Evolutionary conservation across 2,113 vertebrate genomes (phyloP).

Genomic region (Ictalurus furcatus): DNA sequence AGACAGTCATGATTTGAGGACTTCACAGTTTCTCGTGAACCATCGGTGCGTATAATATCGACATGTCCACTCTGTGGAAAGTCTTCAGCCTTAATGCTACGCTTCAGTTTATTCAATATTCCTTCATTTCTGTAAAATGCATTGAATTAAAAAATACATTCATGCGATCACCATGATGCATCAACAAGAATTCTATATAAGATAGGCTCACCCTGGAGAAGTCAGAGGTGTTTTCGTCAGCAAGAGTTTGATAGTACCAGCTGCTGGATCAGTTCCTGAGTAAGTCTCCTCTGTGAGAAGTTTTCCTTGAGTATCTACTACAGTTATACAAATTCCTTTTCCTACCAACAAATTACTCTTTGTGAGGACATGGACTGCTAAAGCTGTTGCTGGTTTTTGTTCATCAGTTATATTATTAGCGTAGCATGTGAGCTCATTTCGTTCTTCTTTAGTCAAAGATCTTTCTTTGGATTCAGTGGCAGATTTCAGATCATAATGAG

Average conservation of each 20-base stretch:
- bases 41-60: conserved; percentile 30
- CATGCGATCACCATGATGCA: not conserved
- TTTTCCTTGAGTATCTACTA: conserved; percentile 23
- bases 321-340: conserved; percentile 37
- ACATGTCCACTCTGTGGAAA: not conserved
- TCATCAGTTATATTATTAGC: not conserved
- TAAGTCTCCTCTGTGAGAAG: conserved; percentile 24
- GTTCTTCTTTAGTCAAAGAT: not conserved
- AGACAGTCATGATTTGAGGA: conserved; percentile 33
- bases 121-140: conserved; percentile 17
- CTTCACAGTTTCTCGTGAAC: not conserved
- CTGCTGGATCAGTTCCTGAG: conserved; percentile 10
- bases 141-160: not conserved
- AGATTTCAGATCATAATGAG: conserved; percentile 8
- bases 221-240: conserved; percentile 14
- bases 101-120: not conserved
- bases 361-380: conserved; percentile 29
- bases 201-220: not conserved
- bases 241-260: conserved; percentile 12
- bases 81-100: not conserved
- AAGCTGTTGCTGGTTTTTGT: conserved; percentile 23
- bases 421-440: not conserved
- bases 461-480: not conserved
- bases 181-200: not conserved
- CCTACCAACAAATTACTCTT: conserved; percentile 36